These are phyloP conservation scores for Magallana ariakensis DNA, from an alignment of 1,140 invertebrate genomes.

Conservation along the genomic window DNA sequence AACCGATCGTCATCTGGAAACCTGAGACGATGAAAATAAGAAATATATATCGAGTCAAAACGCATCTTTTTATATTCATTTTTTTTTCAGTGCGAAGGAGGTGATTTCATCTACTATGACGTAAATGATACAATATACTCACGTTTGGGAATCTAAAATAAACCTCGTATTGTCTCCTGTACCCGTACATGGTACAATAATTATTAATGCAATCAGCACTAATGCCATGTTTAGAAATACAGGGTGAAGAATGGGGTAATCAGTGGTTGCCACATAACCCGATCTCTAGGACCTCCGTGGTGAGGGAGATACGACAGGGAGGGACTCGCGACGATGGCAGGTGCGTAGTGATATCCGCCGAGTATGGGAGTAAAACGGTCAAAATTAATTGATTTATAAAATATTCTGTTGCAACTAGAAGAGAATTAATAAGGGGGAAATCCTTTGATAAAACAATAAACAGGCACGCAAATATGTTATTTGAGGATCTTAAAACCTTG, in stretches of 20 bases:
- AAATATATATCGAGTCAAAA: too few species aligned
- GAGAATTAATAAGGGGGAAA: too few species aligned
- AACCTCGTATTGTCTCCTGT: background rate
- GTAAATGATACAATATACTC: background rate
- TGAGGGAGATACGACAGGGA: constrained; percentile 1
- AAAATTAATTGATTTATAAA: too few species aligned
- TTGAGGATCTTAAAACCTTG: too few species aligned
- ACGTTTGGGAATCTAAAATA: background rate
- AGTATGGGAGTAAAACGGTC: too few species aligned
- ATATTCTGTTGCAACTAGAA: too few species aligned
- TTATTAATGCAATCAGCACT: background rate
- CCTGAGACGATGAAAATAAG: constrained; percentile 27
- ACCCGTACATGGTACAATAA: background rate
- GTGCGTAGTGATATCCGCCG: background rate
- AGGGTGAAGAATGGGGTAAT: background rate
- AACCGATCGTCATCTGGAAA: constrained; percentile 54
- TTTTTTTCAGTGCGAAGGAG: too few species aligned
- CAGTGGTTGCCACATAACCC: background rate
- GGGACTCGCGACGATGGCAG: background rate
- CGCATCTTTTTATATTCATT: too few species aligned
- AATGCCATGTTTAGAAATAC: background rate
- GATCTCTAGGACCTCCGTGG: background rate
- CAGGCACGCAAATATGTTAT: too few species aligned
- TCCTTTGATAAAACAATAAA: too few species aligned
- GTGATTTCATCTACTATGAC: too few species aligned